Evolutionary conservation across 2,888 invertebrate species (phyloP).

Genomic region (Philereme transversata): DNA sequence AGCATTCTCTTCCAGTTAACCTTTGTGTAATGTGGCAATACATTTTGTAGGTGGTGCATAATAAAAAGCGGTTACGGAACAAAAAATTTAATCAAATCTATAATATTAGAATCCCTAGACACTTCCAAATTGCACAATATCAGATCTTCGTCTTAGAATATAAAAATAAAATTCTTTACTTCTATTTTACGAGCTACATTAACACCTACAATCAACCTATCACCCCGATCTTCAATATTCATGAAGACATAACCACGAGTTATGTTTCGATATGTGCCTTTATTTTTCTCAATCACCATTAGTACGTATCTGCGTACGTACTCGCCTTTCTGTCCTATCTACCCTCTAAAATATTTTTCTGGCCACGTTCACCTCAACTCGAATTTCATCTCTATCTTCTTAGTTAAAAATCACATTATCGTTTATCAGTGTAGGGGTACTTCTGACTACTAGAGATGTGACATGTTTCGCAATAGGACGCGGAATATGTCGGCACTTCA

Average conservation of each 20-base stretch:
- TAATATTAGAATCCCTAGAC: background rate
- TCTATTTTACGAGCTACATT: constrained; percentile 61
- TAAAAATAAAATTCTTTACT: constrained; percentile 47
- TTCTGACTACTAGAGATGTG: constrained; percentile 56
- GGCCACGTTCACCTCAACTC: constrained; percentile 32
- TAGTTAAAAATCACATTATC: constrained; percentile 39
- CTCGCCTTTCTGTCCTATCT: constrained; percentile 60
- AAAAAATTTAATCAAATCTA: too few species aligned
- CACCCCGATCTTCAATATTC: constrained; percentile 80
- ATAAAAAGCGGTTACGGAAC: too few species aligned
- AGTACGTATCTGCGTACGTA: constrained; percentile 78
- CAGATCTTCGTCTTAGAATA: constrained; percentile 22
- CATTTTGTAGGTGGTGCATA: too few species aligned
- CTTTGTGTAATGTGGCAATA: too few species aligned
- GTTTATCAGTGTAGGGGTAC: constrained; percentile 31
- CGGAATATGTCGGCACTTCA: constrained; percentile 83
- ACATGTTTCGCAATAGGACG: constrained; percentile 75
- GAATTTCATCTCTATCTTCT: constrained; percentile 41
- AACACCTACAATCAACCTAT: constrained; percentile 75
- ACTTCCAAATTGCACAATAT: background rate
- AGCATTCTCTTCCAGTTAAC: too few species aligned
- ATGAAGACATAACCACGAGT: constrained; percentile 81
- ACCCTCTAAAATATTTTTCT: constrained; percentile 64
- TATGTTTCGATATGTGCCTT: constrained; percentile 68
- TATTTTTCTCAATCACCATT: constrained; percentile 84